Evolutionary conservation across 2,797 vertebrate genomes (phyloP), one percentile per base, ranked within the genome.

Genomic region (Coregonus suidteri): DNA sequence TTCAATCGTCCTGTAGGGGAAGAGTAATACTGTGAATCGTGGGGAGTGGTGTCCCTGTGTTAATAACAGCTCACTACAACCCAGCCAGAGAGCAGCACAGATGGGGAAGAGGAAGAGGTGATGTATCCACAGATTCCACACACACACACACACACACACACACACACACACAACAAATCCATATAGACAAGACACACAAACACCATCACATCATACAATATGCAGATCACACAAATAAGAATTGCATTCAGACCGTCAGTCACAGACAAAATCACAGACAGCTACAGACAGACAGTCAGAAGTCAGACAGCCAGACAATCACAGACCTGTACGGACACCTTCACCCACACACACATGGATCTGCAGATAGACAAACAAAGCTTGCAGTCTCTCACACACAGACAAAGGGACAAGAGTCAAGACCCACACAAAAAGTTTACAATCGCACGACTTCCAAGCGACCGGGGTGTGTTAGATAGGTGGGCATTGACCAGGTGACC

Each of bases 1-100:
- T 95, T 95, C 87, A 93, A 79, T 88, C 93, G 92, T 92, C 93
- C 94, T 95, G 85, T 74, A 73, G 66, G 75, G 53, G 75, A 53
- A 20, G 53, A 74, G 20, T 16, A 76, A 18, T 30, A 41, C 0
- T 71, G 18, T 74, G 20, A 52, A 25, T 54, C 25, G 4, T 47
- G 1, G 30, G 18, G 15, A 73, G 31, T 68, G 34, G n/a, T 69
- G 35, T 51, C 13, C 52, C 80, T 53, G 64, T 34, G 16, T 64
- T 20, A 47, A 30, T n/a, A 71, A 41, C 4, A 4, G 7, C 56
- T 54, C 54, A 20, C 68, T 71, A 70, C 73, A 83, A 73, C 82
- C 31, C 72, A 77, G 85, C 75, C 75, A 82, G 69, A 73, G 54
- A 67, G 76, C 82, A 86, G 79, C 76, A 83, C 75, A 74, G 34